These are phyloP conservation scores for Limnothrissa miodon DNA, from an alignment of 2,113 vertebrate species.

Conservation along the genomic window DNA sequence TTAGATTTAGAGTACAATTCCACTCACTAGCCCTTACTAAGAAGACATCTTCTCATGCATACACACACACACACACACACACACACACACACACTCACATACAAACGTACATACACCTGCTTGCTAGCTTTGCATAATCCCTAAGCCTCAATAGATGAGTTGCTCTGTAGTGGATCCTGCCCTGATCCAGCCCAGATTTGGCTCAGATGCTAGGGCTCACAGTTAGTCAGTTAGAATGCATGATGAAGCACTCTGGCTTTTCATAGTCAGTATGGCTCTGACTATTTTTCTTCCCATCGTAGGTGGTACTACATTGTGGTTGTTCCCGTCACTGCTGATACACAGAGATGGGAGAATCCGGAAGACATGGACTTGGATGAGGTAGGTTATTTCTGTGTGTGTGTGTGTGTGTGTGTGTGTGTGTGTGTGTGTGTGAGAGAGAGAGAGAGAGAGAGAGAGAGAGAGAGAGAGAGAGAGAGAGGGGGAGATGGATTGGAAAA, in stretches of 20 bases:
- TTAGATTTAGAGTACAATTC: background rate
- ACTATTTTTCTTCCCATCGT: slow-evolving; percentile 48
- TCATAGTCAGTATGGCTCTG: slow-evolving; percentile 28
- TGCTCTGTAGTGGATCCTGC: background rate
- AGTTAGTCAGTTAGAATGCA: background rate
- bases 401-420: background rate
- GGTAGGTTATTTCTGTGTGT: slow-evolving; percentile 56
- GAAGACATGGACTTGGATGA: slow-evolving; percentile 91
- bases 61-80: background rate
- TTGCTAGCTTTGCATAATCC: background rate
- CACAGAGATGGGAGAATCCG: slow-evolving; percentile 77
- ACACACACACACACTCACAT: too few relatives aligned
- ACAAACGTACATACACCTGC: background rate
- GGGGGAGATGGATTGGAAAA: too few relatives aligned
- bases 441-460: too few relatives aligned
- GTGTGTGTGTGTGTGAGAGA: background rate
- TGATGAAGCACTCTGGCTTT: background rate
- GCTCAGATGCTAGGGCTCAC: background rate
- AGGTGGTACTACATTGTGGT: slow-evolving; percentile 96
- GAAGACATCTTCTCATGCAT: background rate
- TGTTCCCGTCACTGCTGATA: slow-evolving; percentile 74
- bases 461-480: background rate
- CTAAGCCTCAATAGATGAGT: background rate
- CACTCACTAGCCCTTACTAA: background rate
- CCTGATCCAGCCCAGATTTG: background rate